Conservation (phyloP, 2,113 vertebrate species). For the Falco punctatus region DNA sequence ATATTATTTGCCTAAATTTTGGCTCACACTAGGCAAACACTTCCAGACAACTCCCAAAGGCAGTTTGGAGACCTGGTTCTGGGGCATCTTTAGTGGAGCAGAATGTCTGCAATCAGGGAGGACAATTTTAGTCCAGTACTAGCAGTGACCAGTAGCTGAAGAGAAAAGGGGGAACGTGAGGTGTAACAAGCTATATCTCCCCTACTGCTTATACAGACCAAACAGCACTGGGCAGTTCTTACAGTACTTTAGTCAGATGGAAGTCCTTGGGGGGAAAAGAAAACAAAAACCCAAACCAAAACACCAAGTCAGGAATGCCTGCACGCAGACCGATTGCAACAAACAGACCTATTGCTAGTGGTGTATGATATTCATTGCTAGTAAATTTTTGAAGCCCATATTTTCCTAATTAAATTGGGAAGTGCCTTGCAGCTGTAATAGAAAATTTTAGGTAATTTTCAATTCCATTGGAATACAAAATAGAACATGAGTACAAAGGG, state of each 20-base stretch:
- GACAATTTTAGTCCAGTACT: too few relatives aligned
- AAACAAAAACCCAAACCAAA: background rate
- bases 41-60: background rate
- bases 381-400: background rate
- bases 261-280: background rate
- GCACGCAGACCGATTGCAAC: background rate
- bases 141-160: background rate
- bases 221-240: background rate
- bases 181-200: background rate
- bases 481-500: background rate
- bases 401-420: background rate
- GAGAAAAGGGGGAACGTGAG: background rate
- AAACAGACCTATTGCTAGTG: background rate
- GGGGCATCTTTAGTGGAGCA: background rate
- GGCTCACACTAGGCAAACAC: background rate
- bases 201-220: background rate
- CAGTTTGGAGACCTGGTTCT: background rate
- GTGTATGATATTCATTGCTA: background rate
- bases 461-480: background rate
- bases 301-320: background rate
- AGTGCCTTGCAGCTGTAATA: background rate
- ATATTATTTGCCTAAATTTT: background rate
- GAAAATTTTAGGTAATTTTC: background rate
- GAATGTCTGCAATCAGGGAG: background rate
- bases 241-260: background rate